Conservation (phyloP, 1,140 invertebrate species). For the Papilio machaon region DNA sequence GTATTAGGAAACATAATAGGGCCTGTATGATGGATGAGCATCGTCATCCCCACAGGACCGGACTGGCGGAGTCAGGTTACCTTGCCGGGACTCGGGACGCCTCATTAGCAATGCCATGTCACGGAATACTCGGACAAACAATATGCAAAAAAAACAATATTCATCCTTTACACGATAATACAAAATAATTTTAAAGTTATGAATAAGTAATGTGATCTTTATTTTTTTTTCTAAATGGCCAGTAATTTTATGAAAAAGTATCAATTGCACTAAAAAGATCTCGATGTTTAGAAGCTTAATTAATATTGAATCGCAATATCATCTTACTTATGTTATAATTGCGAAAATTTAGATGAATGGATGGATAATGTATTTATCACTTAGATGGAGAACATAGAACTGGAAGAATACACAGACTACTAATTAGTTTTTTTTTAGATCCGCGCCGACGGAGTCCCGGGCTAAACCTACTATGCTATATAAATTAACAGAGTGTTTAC, state of each 20-base stretch:
- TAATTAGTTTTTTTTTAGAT: no score
- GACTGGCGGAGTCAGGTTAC: slow-evolving; percentile 63
- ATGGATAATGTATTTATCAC: no score
- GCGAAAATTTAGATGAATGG: no score
- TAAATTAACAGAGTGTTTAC: no score
- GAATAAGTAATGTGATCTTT: neutral
- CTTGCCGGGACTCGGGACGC: slow-evolving; percentile 68
- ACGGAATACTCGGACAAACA: slow-evolving; percentile 28
- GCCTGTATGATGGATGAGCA: slow-evolving; percentile 34
- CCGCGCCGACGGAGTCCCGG: no score
- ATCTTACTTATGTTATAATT: no score
- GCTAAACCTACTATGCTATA: no score
- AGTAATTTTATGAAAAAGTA: neutral
- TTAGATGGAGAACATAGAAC: no score
- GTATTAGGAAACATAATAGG: slow-evolving; percentile 36
- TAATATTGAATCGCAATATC: neutral
- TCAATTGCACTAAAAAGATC: neutral
- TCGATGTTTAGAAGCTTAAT: neutral
- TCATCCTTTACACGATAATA: neutral
- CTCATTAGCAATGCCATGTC: slow-evolving; percentile 60
- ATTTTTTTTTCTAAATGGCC: neutral
- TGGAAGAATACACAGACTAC: no score
- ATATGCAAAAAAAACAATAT: slow-evolving; percentile 24
- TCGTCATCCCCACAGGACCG: slow-evolving; percentile 38
- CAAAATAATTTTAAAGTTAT: neutral